These are phyloP conservation scores for Hypomecis punctinalis DNA, from an alignment of 2,888 invertebrate genomes.

Conservation along the genomic window DNA sequence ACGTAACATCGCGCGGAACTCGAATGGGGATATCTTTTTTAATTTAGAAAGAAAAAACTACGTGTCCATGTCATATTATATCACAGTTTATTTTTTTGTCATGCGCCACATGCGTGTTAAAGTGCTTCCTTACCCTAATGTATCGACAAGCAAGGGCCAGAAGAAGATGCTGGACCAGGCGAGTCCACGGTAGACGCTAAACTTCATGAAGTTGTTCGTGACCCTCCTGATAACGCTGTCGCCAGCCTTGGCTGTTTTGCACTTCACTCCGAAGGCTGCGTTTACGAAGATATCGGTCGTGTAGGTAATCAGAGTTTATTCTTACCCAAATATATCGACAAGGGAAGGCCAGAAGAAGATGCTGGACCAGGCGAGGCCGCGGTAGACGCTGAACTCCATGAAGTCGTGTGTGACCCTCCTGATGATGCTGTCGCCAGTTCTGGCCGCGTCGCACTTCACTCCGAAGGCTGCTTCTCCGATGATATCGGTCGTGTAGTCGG, in stretches of 20 bases:
- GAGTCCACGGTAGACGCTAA: conserved; percentile 50
- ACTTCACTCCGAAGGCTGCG: conserved; percentile 55
- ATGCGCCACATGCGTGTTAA: too few relatives aligned
- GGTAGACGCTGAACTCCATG: conserved; percentile 48
- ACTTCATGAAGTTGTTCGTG: conserved; percentile 56
- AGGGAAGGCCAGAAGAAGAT: conserved; percentile 62
- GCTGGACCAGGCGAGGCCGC: conserved; percentile 55
- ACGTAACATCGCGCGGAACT: too few relatives aligned
- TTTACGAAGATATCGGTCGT: conserved; percentile 58
- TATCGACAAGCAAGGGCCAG: conserved; percentile 54
- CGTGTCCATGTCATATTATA: too few relatives aligned
- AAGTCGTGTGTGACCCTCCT: conserved; percentile 56
- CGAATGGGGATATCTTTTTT: too few relatives aligned
- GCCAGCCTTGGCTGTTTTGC: conserved; percentile 52
- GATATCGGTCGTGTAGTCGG: conserved; percentile 55
- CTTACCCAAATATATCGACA: conserved; percentile 56
- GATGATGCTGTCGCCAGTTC: conserved; percentile 51
- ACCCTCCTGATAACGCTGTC: conserved; percentile 52
- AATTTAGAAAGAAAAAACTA: too few relatives aligned
- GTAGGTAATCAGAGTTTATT: conserved; percentile 50
- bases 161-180: conserved; percentile 61
- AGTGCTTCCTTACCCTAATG: conserved; percentile 58
- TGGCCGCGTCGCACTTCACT: conserved; percentile 49
- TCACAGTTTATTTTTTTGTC: too few relatives aligned
- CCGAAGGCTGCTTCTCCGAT: conserved; percentile 60